Evolutionary conservation across 2,113 vertebrate genomes (phyloP).

Genomic region (Sceloporus tristichus): DNA sequence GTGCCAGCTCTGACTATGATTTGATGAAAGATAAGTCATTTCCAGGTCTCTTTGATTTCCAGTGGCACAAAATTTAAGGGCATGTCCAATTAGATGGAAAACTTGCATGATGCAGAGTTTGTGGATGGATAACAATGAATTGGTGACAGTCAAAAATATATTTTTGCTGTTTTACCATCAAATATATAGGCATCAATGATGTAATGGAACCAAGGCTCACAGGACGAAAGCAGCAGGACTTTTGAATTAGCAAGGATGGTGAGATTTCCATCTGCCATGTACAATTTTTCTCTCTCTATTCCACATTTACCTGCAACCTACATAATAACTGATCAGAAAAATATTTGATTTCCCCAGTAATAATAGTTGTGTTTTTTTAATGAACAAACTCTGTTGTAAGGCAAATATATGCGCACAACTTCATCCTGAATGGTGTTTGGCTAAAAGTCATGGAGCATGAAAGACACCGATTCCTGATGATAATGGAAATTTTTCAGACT

Average conservation of each 20-base stretch:
- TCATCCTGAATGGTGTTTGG: not conserved
- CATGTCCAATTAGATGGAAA: not conserved
- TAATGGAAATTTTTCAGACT: too few relatives aligned
- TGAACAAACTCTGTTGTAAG: not conserved
- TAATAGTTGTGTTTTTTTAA: not conserved
- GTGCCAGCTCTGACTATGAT: not conserved
- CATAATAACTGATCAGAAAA: too few relatives aligned
- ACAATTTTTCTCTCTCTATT: not conserved
- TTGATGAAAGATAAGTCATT: not conserved
- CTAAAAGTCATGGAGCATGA: too few relatives aligned
- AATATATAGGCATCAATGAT: not conserved
- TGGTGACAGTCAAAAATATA: not conserved
- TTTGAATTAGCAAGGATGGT: too few relatives aligned
- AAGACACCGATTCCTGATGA: too few relatives aligned
- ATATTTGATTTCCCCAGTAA: not conserved
- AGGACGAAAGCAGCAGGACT: too few relatives aligned
- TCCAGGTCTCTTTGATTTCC: not conserved
- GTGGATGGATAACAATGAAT: not conserved
- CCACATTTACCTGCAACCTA: not conserved
- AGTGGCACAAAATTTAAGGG: not conserved
- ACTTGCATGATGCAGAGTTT: not conserved
- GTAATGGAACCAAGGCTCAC: not conserved
- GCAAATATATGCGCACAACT: not conserved
- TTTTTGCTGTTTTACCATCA: not conserved
- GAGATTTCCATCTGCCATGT: too few relatives aligned